Evolutionary conservation across 2,797 vertebrate species (phyloP), one percentile per base, ranked within the genome.

Genomic region (Nyctalus aviator): DNA sequence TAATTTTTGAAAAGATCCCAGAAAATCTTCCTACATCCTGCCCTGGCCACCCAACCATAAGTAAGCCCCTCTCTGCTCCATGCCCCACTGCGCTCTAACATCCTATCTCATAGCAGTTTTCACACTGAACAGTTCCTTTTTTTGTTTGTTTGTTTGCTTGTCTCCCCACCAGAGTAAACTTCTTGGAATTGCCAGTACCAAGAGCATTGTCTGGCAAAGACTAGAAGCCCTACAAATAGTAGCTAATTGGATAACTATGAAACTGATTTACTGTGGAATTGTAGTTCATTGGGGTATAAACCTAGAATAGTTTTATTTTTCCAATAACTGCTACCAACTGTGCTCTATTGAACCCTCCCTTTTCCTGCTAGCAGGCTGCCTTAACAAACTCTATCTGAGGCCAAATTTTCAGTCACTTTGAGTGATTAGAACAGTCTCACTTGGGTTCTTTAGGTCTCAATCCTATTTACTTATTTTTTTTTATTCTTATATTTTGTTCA

Each of bases 251-350:
- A 86, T 96, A 84, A 87, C 57, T 93, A 57, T 94, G 82, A 95
- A 95, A 84, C 69, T 93, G 91, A 96, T 91, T 95, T 95, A 96
- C 92, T 91, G 85, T 76, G 77, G 69, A 84, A 87, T 91, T 96
- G 91, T 84, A 85, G 91, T 57, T 94, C 87, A 57, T 69, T 97
- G 78, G 84, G 64, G 75, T 95, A 95, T 91, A 97, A 88, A 89
- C 94, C 73, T 96, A 25, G 55, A 93, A 94, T 90, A 62, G 87
- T 96, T 96, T 96, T 93, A 79, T 95, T 95, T 96, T 94, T 95
- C 95, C 59, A 95, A 79, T 96, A 96, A 97, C 82, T 92, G 69
- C 90, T 93, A 95, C 84, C 90, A 94, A 92, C 87, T 88, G 82
- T 83, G 87, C 87, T 93, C 84, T 87, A 82, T 55, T 85, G 87